Percentiles rank a stretch among this genome's conserved stretches.
Evolutionary conservation across 1,140 invertebrate species (phyloP).

Genomic region (Trichoplusia ni): DNA sequence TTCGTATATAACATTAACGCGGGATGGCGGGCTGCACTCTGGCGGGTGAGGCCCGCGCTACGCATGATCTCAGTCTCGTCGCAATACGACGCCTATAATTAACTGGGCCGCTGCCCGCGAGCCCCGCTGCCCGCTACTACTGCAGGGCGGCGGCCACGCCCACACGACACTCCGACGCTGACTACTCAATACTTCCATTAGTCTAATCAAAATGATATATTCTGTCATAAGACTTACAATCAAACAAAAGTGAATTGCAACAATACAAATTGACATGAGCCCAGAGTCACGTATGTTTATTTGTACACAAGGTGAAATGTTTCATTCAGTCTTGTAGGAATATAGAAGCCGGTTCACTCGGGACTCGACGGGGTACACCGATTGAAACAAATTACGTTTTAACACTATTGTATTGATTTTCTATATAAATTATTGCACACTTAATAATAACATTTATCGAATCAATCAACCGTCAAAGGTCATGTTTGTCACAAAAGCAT

Average conservation of each 20-base stretch:
- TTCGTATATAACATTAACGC: conserved; percentile 13
- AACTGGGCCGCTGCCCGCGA: too few species aligned
- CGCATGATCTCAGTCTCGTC: conserved; percentile 28
- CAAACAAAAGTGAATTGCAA: conserved; percentile 47
- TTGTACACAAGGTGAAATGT: conserved; percentile 69
- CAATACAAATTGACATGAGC: conserved; percentile 66
- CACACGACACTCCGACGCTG: conserved; percentile 30
- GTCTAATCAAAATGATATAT: conserved; percentile 41
- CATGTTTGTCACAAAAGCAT: conserved; percentile 48
- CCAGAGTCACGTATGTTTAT: conserved; percentile 45
- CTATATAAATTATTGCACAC: conserved; percentile 77
- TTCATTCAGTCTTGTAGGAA: conserved; percentile 71
- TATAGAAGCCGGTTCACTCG: conserved; percentile 47
- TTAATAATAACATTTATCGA: conserved; percentile 59
- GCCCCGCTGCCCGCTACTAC: too few species aligned
- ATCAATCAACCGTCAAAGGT: conserved; percentile 31
- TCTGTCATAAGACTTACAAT: conserved; percentile 41
- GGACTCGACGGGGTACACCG: conserved; percentile 53
- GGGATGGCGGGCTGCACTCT: background rate
- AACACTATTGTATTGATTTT: conserved; percentile 65
- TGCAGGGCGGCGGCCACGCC: background rate
- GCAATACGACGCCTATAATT: conserved; percentile 27
- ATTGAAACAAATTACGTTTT: conserved; percentile 60
- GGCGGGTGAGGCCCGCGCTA: conserved; percentile 7
- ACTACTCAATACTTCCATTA: conserved; percentile 21